Percentiles rank a stretch among this genome's conserved stretches.
These are phyloP conservation scores for Euura lappo DNA, from an alignment of 1,140 invertebrate species.

Conservation along the genomic window DNA sequence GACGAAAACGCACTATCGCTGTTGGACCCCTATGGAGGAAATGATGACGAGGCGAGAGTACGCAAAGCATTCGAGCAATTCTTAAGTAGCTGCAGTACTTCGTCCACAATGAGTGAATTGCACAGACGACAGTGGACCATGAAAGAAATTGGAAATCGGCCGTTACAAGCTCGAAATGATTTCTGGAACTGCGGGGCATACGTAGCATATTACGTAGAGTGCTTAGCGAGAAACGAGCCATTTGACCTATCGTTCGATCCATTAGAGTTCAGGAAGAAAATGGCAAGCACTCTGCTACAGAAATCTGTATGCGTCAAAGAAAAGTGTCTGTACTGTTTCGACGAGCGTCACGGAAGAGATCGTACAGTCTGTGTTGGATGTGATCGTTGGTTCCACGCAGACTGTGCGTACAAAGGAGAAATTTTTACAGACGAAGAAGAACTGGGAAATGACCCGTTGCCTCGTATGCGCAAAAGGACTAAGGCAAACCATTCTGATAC, in stretches of 20 bases:
- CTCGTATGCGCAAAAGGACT: too few relatives aligned
- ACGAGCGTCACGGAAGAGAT: neutral
- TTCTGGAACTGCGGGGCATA: slow-evolving; percentile 15
- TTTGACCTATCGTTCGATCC: slow-evolving; percentile 15
- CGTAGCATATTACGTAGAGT: slow-evolving; percentile 16
- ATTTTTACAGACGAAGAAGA: neutral
- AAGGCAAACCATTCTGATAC: too few relatives aligned
- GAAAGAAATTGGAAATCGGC: slow-evolving; percentile 13
- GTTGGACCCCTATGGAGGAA: slow-evolving; percentile 25
- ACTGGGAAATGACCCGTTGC: neutral
- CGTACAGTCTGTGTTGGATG: neutral
- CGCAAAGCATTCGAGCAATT: slow-evolving; percentile 14
- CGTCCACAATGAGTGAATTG: neutral
- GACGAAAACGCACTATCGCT: slow-evolving; percentile 15
- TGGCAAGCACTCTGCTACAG: neutral
- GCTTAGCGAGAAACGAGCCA: slow-evolving; percentile 6
- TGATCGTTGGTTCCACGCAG: neutral
- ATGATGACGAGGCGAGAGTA: slow-evolving; percentile 13
- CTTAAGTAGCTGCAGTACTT: neutral
- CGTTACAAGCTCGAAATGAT: slow-evolving; percentile 12
- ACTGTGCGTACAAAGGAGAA: neutral
- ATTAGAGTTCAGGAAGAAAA: neutral
- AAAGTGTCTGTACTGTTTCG: neutral
- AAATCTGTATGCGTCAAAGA: neutral
- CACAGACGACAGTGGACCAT: neutral